Evolutionary conservation across 2,113 vertebrate genomes (phyloP).

Genomic region (Vanacampus margaritifer): DNA sequence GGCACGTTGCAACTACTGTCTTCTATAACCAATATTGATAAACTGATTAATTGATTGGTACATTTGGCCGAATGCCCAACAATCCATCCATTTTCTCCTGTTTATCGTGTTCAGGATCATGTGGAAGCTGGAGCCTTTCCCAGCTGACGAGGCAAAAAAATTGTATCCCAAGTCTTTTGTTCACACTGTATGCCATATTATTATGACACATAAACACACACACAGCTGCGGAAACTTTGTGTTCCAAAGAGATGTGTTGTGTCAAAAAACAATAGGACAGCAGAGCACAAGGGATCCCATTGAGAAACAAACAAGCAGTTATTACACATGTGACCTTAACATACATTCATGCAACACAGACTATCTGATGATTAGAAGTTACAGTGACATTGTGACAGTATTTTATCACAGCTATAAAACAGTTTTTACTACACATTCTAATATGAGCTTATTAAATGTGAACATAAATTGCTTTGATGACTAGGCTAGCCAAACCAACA

Average conservation of each 20-base stretch:
- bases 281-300: conserved; percentile 16
- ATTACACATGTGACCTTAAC: neutral
- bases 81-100: neutral
- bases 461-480: neutral
- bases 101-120: neutral
- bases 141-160: neutral
- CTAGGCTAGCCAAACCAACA: neutral
- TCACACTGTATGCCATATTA: neutral
- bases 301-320: conserved; percentile 17
- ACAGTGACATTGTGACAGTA: neutral
- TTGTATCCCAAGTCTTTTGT: neutral
- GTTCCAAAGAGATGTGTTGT: conserved; percentile 30
- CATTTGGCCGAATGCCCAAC: neutral
- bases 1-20: neutral
- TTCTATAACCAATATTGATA: neutral
- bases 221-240: conserved; percentile 36
- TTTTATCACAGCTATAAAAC: neutral
- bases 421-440: neutral
- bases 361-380: neutral
- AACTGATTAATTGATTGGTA: neutral
- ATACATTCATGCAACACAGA: neutral
- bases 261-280: conserved; percentile 33
- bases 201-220: conserved; percentile 2
- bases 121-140: neutral
- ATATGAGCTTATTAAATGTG: neutral